Base-by-base conservation (phyloP, 2,797 vertebrate species). In the Micromesistius poutassou region DNA sequence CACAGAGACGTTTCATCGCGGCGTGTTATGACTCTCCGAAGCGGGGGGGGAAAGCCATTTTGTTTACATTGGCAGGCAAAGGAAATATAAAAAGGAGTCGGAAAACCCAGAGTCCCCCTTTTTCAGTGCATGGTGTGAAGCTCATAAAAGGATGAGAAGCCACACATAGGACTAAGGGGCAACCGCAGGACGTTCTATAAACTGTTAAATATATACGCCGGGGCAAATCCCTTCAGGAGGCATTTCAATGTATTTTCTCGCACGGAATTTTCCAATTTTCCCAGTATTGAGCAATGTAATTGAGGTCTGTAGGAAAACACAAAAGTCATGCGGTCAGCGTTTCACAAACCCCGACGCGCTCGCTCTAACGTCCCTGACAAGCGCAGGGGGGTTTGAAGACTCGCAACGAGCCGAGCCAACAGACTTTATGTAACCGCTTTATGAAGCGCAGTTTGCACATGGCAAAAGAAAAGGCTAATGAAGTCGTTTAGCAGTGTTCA, bases 311-410 rank as follows among this genome's bases (percentile, higher is more conserved):
- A 78, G 74, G 78, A 73, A 85, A 86, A 83, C 81, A 80, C 74
- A 83, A 77, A 79, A 78, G 35, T 78, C 1, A 79, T 78, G n/a
- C 81, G 42, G 81, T 83, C 70, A 83, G 81, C 80, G 76, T 19
- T 80, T 77, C 36, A 38, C 72, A 79, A 80, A 82, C 66, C 22
- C 12, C 28, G 62, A 74, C 28, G 30, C 73, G 76, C 72, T 81
- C 62, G 25, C 73, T 77, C 14, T 25, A 38, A 79, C 77, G 68
- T 82, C 80, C 46, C 30, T 76, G 12, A 81, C 50, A 76, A 71
- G 40, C 36, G 40, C 36, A 19, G 0, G 36, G n/a, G 30, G 55
- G 13, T 6, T 30, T 74, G 72, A 28, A 78, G 30, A 80, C 30
- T 9, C 30, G 33, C 40, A 81, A 72, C 30, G 72, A 66, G 76